A percentile compares a stretch with the other conserved stretches of the same genome.
Conservation (phyloP, 2,888 invertebrate species). For the Pocota personata region DNA sequence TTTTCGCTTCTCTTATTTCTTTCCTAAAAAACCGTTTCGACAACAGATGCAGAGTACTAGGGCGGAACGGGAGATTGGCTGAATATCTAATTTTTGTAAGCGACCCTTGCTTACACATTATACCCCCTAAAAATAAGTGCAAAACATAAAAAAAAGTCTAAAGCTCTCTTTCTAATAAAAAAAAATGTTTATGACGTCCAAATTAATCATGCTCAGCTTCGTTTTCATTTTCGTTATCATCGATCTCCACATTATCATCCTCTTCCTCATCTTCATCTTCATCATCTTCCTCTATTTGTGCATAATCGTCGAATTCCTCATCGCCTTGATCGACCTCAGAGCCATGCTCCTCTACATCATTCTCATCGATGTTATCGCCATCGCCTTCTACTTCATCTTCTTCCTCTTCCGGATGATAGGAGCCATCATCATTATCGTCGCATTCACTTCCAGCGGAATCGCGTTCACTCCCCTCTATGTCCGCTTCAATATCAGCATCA, state of each 20-base stretch:
- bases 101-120: background rate
- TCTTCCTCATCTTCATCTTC: conserved; percentile 56
- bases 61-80: too few relatives aligned
- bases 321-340: conserved; percentile 34
- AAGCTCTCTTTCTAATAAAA: conserved; percentile 4
- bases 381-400: conserved; percentile 44
- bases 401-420: conserved; percentile 56
- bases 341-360: conserved; percentile 41
- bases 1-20: too few relatives aligned
- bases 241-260: conserved; percentile 68
- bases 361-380: conserved; percentile 48
- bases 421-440: conserved; percentile 72
- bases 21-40: too few relatives aligned
- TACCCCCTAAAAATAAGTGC: background rate
- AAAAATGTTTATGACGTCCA: background rate
- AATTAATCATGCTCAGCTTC: conserved; percentile 43
- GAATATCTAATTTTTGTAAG: conserved; percentile 7
- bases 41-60: too few relatives aligned
- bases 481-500: conserved; percentile 74
- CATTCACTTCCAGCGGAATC: conserved; percentile 73
- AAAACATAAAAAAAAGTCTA: conserved; percentile 23
- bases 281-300: conserved; percentile 40
- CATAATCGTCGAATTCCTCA: conserved; percentile 46
- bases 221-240: conserved; percentile 55
- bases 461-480: conserved; percentile 72